Evolutionary conservation across 2,797 vertebrate species (phyloP), one percentile per base, ranked within the genome.

Genomic region (Rhadinocentrus ornatus): DNA sequence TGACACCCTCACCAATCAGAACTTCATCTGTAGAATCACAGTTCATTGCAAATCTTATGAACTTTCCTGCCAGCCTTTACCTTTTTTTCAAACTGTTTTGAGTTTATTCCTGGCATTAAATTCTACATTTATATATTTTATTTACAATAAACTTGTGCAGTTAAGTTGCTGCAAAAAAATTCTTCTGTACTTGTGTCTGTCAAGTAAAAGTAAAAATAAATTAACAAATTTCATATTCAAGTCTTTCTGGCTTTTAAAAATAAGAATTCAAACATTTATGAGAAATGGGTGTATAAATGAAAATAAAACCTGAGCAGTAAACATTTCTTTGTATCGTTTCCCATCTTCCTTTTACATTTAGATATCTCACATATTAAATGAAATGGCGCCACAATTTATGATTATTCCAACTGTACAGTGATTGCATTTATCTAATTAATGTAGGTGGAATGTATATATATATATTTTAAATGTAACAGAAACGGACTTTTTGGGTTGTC

Each of bases 401-500:
- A 37, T 37, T 11, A 37, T 34, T 12, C 10, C 24, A 20, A 22
- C 18, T 1, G 0, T n/a, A 24, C 7, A 57, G 56, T 31, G 15
- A 18, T n/a, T 57, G 61, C 5, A 0, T 22, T 55, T 34, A 34
- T 71, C 34, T 50, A 34, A 13, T 31, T 41, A 58, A 66, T 15
- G 37, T 12, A 27, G 32, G 27, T 11, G 12, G 26, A 31, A 35
- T 53, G 39, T 32, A 18, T n/a, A n/a, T n/a, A n/a, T n/a, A 46
- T 20, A 56, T 46, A 37, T 62, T 8, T 32, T 44, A 41, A 66
- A 2, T 6, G 8, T 10, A 41, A 67, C 12, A 46, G 3, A 2
- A 60, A 62, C 12, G 44, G 15, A 67, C 24, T 57, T 76, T 67
- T 63, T 26, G 9, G 32, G 54, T 31, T 29, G 16, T 48, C 50